phyloP scores from a whole-genome alignment of 2,888 invertebrate genomes.

The Andrena marginata region DNA sequence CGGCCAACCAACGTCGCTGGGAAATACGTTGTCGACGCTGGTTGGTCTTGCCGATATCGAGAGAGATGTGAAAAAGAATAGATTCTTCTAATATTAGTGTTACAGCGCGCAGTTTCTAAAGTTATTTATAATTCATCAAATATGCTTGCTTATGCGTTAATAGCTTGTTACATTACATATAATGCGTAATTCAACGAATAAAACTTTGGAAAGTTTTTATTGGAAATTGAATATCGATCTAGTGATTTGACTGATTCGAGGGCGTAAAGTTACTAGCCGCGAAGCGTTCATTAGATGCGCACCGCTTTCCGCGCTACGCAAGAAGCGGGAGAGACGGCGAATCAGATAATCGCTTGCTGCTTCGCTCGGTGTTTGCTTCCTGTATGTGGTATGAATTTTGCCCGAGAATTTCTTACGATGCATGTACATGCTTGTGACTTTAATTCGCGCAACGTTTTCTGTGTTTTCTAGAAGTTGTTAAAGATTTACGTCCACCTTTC shows the following conservation, averaged over 20 bases:
- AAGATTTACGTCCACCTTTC: constrained; percentile 30
- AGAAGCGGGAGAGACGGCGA: constrained; percentile 45
- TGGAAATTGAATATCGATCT: constrained; percentile 1
- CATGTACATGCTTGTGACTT: constrained; percentile 24
- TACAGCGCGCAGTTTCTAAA: no score
- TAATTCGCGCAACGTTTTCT: constrained; percentile 32
- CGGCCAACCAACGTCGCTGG: no score
- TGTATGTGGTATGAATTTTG: constrained; percentile 49
- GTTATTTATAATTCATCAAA: no score
- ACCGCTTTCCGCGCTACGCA: constrained; percentile 43
- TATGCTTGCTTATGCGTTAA: background rate
- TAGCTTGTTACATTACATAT: background rate
- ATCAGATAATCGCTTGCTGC: constrained; percentile 33
- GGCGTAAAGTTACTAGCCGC: constrained; percentile 16
- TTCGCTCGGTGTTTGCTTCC: constrained; percentile 41
- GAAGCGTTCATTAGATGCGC: constrained; percentile 12
- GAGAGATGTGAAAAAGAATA: no score
- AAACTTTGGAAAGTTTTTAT: no score
- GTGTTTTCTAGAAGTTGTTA: constrained; percentile 29
- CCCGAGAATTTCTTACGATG: constrained; percentile 22
- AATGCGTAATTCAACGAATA: no score
- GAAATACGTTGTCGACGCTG: no score
- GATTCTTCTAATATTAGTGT: no score
- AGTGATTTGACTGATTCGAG: constrained; percentile 7
- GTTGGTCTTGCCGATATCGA: no score